Evolutionary conservation across 2,888 invertebrate species (phyloP), one percentile per base, ranked within the genome.

Genomic region (Polietes domitor): DNA sequence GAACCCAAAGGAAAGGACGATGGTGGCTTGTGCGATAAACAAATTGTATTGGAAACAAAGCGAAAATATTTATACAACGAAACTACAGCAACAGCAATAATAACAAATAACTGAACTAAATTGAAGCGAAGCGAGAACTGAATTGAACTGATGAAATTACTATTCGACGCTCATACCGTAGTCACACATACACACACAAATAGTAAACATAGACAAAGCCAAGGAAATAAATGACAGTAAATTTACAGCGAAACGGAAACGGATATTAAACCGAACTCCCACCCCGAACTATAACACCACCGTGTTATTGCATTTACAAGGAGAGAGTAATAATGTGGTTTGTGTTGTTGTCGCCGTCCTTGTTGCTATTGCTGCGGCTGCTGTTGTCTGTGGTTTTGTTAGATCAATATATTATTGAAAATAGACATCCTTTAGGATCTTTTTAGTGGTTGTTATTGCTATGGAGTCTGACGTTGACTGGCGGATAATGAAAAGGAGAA

Each of bases 161-260:
- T 80, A 63, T 77, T 74, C 68, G 32, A 21, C 43, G 53, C 10
- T 50, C 26, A 28, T n/a, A 15, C 26, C 17, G n/a, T 61, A 41
- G 2, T 15, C 7, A 65, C 37, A 43, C 26, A 74, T n/a, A 21
- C 47, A 73, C 9, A 50, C 43, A 37, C 74, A 43, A n/a, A 63
- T 12, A 61, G 58, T 50, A 50, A 12, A 47, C 19, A 24, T 58
- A 61, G 58, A 55, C 47, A 65, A 76, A 76, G 65, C 50, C 43
- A 55, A 73, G 50, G 87, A 88, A 89, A 90, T 88, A 89, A 90
- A 90, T 90, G 90, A 89, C 89, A 89, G 88, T 87, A 89, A 90
- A 89, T 90, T 90, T 89, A 88, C 89, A 88, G 89, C 43, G 43
- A n/a, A 90, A 89, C 89, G 90, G 90, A 90, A 90, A 89, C 90